Evolutionary conservation across 1,140 invertebrate genomes (phyloP).

Genomic region (Riptortus pedestris): DNA sequence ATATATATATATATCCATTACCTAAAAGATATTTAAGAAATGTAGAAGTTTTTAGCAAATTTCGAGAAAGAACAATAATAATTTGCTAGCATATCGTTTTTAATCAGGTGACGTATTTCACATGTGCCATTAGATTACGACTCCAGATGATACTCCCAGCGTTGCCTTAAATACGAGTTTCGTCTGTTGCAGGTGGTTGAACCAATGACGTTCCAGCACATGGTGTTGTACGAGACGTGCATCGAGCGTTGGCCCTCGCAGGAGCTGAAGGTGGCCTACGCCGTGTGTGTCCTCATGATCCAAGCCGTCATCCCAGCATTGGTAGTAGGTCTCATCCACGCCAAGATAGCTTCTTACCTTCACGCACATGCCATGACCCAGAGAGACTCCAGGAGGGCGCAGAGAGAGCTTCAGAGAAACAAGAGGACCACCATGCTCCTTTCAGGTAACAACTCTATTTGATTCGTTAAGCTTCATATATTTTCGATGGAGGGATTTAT

Average conservation of each 20-base stretch:
- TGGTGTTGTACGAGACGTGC: slow-evolving; percentile 38
- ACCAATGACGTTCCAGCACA: slow-evolving; percentile 34
- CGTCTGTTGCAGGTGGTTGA: slow-evolving; percentile 39
- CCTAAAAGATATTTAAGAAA: too few relatives aligned
- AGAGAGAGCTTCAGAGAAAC: slow-evolving; percentile 41
- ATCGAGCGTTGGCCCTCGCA: slow-evolving; percentile 39
- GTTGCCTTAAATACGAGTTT: too few relatives aligned
- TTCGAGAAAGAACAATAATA: too few relatives aligned
- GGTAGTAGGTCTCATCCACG: slow-evolving; percentile 44
- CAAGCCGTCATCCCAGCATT: slow-evolving; percentile 46
- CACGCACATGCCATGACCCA: slow-evolving; percentile 34
- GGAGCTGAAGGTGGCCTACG: slow-evolving; percentile 41
- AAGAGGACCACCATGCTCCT: slow-evolving; percentile 43
- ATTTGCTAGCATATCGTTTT: too few relatives aligned
- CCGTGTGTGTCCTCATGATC: slow-evolving; percentile 42
- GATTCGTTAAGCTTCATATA: too few relatives aligned
- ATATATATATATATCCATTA: too few relatives aligned
- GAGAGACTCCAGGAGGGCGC: slow-evolving; percentile 33
- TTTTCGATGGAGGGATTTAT: too few relatives aligned
- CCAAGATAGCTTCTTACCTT: slow-evolving; percentile 41
- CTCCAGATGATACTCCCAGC: too few relatives aligned
- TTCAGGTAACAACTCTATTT: slow-evolving; percentile 27
- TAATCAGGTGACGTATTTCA: too few relatives aligned
- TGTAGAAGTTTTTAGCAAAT: too few relatives aligned
- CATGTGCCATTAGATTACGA: too few relatives aligned